A percentile compares a stretch with the other conserved stretches of the same genome.
phyloP scores from a whole-genome alignment of 2,113 vertebrate genomes.

The Forbesichthys agassizii region DNA sequence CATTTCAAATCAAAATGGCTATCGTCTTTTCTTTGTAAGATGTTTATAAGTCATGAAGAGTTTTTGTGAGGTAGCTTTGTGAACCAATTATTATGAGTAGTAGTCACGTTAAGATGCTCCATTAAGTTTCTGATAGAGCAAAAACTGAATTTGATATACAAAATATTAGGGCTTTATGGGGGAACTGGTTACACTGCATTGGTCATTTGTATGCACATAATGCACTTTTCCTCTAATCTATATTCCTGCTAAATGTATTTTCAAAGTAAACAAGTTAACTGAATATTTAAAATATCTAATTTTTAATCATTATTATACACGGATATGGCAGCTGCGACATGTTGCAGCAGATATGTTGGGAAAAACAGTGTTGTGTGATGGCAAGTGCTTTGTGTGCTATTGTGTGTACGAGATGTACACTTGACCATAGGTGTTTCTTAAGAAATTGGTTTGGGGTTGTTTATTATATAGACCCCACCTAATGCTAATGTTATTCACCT shows the following conservation, averaged over 20 bases:
- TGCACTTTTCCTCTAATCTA: slow-evolving; percentile 33
- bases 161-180: too few species aligned
- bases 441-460: background rate
- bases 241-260: slow-evolving; percentile 18
- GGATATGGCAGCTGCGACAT: slow-evolving; percentile 8
- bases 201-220: slow-evolving; percentile 19
- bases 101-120: background rate
- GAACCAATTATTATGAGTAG: background rate
- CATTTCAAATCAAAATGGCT: background rate
- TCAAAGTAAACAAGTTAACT: background rate
- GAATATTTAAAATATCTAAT: too few species aligned
- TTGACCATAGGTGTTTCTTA: background rate
- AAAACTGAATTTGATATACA: too few species aligned
- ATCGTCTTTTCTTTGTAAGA: background rate
- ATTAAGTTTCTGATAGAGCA: background rate
- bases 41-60: background rate
- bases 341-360: background rate
- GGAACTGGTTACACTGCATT: slow-evolving; percentile 4
- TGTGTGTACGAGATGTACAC: too few species aligned
- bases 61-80: background rate
- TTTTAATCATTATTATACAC: background rate
- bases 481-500: too few species aligned
- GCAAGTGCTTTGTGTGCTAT: too few species aligned
- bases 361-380: too few species aligned
- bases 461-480: background rate